Evolutionary conservation across 2,113 vertebrate species (phyloP).

Genomic region (Polypterus bichir): DNA sequence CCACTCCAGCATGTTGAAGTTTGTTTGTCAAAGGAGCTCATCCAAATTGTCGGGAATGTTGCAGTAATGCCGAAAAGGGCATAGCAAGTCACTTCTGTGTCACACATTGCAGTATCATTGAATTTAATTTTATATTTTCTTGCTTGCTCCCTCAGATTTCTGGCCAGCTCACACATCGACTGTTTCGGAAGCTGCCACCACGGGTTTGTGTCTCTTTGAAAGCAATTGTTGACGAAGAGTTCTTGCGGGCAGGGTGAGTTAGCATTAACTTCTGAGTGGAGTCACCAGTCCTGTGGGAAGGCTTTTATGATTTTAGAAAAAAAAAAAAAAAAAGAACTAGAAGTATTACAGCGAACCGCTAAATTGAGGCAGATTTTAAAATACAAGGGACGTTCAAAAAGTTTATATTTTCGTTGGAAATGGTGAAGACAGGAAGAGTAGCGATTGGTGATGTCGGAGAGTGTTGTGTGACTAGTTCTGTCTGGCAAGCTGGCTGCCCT

Average conservation of each 20-base stretch:
- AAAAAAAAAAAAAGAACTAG: background rate
- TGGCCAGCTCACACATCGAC: slow-evolving; percentile 73
- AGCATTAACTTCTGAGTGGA: background rate
- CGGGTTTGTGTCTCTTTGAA: slow-evolving; percentile 77
- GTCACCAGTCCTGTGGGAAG: background rate
- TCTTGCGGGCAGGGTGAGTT: slow-evolving; percentile 71
- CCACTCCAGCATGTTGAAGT: background rate
- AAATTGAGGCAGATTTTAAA: background rate
- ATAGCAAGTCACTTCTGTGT: background rate
- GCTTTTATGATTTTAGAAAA: background rate
- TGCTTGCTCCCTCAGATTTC: slow-evolving; percentile 51
- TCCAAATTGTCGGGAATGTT: background rate
- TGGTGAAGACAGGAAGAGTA: too few relatives aligned
- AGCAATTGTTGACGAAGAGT: slow-evolving; percentile 79
- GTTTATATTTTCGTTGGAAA: too few relatives aligned
- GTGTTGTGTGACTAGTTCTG: too few relatives aligned
- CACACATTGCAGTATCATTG: slow-evolving; percentile 8
- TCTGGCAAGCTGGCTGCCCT: too few relatives aligned
- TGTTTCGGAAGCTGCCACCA: slow-evolving; percentile 78
- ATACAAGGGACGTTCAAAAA: too few relatives aligned
- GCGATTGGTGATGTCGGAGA: too few relatives aligned
- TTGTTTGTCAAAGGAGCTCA: background rate
- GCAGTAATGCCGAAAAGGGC: background rate
- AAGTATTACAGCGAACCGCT: background rate
- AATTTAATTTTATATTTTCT: background rate